Evolutionary conservation across 2,888 invertebrate genomes (phyloP).

Genomic region (Pseudeuparius sepicola): DNA sequence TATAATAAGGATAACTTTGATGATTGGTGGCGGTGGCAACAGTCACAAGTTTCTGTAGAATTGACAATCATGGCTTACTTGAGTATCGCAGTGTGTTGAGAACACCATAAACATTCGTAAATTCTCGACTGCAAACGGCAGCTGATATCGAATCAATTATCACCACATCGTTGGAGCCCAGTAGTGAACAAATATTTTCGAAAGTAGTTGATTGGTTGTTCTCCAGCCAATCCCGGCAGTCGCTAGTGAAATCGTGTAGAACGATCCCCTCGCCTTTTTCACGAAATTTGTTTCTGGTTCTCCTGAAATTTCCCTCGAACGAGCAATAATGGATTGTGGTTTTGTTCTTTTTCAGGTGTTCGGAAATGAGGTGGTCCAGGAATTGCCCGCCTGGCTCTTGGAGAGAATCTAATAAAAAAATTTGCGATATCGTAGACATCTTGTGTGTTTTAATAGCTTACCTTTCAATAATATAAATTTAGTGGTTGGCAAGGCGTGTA

Average conservation of each 20-base stretch:
- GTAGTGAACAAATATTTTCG: conserved; percentile 18
- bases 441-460: conserved; percentile 18
- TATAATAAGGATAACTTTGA: no score
- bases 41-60: no score
- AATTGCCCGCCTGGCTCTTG: conserved; percentile 27
- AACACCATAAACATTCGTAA: conserved; percentile 28
- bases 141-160: conserved; percentile 34
- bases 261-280: conserved; percentile 15
- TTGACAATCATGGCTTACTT: no score
- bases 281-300: conserved; percentile 17
- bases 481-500: conserved; percentile 29
- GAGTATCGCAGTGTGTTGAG: no score
- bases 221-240: conserved; percentile 23
- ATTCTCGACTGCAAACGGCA: conserved; percentile 29
- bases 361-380: conserved; percentile 28
- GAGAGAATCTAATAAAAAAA: conserved; percentile 30
- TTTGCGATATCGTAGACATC: conserved; percentile 3
- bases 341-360: conserved; percentile 25
- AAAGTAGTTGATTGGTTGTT: conserved; percentile 18
- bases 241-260: conserved; percentile 28
- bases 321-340: conserved; percentile 30
- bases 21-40: no score
- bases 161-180: conserved; percentile 26
- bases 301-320: conserved; percentile 30
- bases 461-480: conserved; percentile 36